Evolutionary conservation across 1,140 invertebrate species (phyloP).

Genomic region (Holotrichia oblita): DNA sequence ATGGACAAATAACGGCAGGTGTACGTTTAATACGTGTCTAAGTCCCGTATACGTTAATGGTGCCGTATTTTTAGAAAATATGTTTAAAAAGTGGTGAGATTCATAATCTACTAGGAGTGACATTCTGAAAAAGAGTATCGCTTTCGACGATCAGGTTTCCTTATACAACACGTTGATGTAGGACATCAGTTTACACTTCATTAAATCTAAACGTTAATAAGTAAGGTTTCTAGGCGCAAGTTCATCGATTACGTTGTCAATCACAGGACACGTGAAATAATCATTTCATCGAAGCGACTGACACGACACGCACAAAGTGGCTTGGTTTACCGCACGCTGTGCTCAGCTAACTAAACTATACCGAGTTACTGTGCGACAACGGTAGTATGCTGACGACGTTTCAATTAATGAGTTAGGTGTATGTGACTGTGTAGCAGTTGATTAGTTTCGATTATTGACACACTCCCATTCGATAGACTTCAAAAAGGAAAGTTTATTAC

Average conservation of each 20-base stretch:
- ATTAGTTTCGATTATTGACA: constrained; percentile 11
- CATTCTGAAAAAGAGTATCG: no score
- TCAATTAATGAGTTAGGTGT: constrained; percentile 26
- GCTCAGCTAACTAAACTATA: constrained; percentile 18
- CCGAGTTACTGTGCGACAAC: neutral
- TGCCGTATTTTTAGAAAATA: no score
- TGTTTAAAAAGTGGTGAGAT: no score
- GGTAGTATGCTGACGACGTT: neutral
- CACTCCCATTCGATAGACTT: neutral
- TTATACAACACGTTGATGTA: neutral
- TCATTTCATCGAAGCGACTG: neutral
- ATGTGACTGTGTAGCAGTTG: constrained; percentile 8
- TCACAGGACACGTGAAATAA: constrained; percentile 33
- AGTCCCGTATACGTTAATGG: no score
- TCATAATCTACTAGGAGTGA: no score
- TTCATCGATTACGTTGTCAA: constrained; percentile 27
- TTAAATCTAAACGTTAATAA: constrained; percentile 6
- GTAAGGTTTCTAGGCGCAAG: constrained; percentile 3
- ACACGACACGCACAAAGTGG: neutral
- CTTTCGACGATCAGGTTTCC: no score
- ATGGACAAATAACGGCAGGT: no score
- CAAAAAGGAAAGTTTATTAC: constrained; percentile 8
- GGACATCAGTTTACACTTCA: neutral
- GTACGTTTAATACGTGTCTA: no score
- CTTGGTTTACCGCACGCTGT: neutral